Conservation (phyloP, 2,888 invertebrate species). For the Esperia sulphurella region DNA sequence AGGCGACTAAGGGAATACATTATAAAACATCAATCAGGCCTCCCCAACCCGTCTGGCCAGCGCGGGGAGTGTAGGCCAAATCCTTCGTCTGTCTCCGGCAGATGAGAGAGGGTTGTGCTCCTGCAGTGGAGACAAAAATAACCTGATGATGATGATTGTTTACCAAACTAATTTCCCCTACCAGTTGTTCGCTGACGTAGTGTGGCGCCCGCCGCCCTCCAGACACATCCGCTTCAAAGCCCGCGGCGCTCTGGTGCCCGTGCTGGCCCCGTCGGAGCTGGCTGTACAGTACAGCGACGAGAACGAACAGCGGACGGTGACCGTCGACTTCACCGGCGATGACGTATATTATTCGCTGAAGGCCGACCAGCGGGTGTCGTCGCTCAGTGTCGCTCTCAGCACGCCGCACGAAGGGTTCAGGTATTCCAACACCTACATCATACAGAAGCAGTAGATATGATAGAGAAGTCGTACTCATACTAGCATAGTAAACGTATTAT, state of each 20-base stretch:
- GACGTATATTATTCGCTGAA: constrained; percentile 54
- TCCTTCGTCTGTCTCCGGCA: no score
- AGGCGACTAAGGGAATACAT: no score
- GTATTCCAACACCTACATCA: constrained; percentile 34
- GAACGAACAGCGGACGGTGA: constrained; percentile 34
- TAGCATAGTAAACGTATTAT: no score
- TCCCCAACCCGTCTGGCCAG: no score
- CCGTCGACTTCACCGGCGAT: constrained; percentile 45
- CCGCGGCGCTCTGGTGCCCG: constrained; percentile 53
- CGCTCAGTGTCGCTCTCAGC: constrained; percentile 50
- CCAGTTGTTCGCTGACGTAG: constrained; percentile 62
- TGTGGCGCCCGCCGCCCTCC: constrained; percentile 67
- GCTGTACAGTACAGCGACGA: constrained; percentile 47
- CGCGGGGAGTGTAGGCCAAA: no score
- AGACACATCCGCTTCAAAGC: constrained; percentile 66
- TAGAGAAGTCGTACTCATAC: no score
- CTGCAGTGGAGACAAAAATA: no score
- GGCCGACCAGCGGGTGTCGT: constrained; percentile 48
- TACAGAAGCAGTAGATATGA: no score
- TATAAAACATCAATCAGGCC: no score
- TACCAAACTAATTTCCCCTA: constrained; percentile 4
- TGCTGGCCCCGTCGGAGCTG: constrained; percentile 49
- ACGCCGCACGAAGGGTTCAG: constrained; percentile 60
- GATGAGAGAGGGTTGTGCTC: no score
- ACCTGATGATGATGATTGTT: no score